Evolutionary conservation across 2,797 vertebrate genomes (phyloP).

Genomic region (Myotis myotis): DNA sequence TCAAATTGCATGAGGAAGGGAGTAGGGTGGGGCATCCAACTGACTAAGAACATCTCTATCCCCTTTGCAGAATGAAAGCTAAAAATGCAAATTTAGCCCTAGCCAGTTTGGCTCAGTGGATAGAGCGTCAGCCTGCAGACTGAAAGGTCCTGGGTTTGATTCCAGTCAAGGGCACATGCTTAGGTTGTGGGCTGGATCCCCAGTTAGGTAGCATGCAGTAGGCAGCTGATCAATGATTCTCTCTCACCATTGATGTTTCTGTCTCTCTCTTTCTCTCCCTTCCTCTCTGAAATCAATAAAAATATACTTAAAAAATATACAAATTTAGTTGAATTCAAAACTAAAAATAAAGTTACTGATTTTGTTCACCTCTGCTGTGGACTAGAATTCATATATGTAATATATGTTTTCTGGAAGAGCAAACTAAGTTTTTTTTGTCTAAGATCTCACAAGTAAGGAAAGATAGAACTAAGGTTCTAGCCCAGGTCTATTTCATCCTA

Average conservation of each 20-base stretch:
- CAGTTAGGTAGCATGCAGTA: too few relatives aligned
- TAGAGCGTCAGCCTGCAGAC: too few relatives aligned
- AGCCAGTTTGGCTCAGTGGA: too few relatives aligned
- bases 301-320: too few relatives aligned
- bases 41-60: not conserved
- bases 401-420: not conserved
- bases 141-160: too few relatives aligned
- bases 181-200: too few relatives aligned
- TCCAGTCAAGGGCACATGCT: too few relatives aligned
- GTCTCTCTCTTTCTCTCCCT: too few relatives aligned
- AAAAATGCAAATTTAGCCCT: not conserved
- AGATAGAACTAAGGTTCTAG: not conserved
- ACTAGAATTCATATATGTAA: not conserved
- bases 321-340: not conserved
- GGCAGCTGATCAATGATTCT: too few relatives aligned
- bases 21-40: rapidly evolving
- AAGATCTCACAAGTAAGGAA: not conserved
- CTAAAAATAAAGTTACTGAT: not conserved
- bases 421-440: not conserved
- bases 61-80: not conserved
- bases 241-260: too few relatives aligned
- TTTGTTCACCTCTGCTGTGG: not conserved
- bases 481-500: rapidly evolving
- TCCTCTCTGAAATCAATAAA: too few relatives aligned
- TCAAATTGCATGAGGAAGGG: not conserved